A percentile compares a stretch with the other conserved stretches of the same genome.
Evolutionary conservation across 2,113 vertebrate species (phyloP).

Genomic region (Brachyhypopomus occidentalis): DNA sequence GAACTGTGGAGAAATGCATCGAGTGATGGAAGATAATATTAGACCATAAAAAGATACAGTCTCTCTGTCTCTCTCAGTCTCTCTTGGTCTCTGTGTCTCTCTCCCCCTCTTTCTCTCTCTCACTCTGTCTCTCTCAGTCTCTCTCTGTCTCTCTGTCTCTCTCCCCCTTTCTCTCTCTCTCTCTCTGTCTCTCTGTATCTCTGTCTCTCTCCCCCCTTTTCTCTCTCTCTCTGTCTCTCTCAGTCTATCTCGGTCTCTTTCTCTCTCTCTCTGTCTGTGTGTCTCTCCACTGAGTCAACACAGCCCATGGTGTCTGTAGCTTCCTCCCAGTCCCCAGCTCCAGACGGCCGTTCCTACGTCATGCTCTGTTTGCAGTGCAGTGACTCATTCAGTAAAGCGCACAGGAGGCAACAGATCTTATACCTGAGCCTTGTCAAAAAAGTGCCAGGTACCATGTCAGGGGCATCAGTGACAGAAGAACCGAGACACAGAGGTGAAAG

Average conservation of each 20-base stretch:
- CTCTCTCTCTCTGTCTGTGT: not conserved
- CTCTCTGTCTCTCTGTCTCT: not conserved
- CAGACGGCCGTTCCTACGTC: not conserved
- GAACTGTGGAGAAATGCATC: not conserved
- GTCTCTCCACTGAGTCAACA: not conserved
- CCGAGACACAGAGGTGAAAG: too few relatives aligned
- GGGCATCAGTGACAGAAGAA: too few relatives aligned
- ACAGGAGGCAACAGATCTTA: not conserved
- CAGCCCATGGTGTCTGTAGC: not conserved
- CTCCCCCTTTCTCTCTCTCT: too few relatives aligned
- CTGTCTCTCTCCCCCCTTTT: too few relatives aligned
- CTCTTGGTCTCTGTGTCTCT: not conserved
- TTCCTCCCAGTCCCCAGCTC: not conserved
- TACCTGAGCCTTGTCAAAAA: not conserved
- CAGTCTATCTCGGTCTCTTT: too few relatives aligned
- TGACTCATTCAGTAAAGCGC: too few relatives aligned
- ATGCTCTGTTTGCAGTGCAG: not conserved
- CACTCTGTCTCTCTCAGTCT: not conserved
- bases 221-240: not conserved
- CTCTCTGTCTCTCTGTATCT: not conserved
- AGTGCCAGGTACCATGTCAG: too few relatives aligned
- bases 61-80: not conserved
- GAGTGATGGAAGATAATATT: not conserved
- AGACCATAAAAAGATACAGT: not conserved
- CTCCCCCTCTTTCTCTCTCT: too few relatives aligned